A percentile compares a stretch with the other conserved stretches of the same genome.
Conservation (phyloP, 2,113 vertebrate species). For the Urocolius indicus region DNA sequence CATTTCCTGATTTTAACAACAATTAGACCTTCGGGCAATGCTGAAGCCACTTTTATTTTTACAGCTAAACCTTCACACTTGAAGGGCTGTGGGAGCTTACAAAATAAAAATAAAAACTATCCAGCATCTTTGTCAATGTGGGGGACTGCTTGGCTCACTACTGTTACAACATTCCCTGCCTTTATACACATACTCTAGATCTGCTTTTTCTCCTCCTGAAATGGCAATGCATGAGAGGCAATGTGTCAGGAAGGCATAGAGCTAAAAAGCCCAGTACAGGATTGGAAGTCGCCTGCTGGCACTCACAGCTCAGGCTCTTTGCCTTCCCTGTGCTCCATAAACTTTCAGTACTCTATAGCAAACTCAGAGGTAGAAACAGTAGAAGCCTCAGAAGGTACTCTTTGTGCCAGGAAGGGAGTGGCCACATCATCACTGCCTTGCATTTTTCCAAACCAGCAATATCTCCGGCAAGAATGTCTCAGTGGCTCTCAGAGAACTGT, state of each 20-base stretch:
- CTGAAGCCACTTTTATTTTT: constrained; percentile 28
- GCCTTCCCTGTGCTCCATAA: neutral
- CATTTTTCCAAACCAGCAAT: neutral
- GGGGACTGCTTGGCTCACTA: neutral
- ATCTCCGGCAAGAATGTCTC: neutral
- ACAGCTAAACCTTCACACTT: neutral
- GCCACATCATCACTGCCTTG: neutral
- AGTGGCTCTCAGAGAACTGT: neutral
- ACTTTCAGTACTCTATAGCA: neutral
- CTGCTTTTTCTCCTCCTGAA: no score
- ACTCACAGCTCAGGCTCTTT: accelerated
- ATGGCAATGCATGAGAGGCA: no score
- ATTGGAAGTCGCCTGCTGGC: neutral
- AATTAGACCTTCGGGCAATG: constrained; percentile 44
- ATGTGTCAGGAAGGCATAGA: neutral
- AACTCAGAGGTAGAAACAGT: neutral
- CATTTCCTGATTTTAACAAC: constrained; percentile 37
- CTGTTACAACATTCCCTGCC: neutral
- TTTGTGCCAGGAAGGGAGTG: neutral
- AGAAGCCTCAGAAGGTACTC: neutral
- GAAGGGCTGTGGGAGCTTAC: neutral
- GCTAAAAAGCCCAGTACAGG: neutral
- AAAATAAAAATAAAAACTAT: neutral
- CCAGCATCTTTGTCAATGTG: neutral
- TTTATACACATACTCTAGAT: no score